Conservation (phyloP, 2,888 invertebrate genomes). For the Hybos culiciformis region DNA sequence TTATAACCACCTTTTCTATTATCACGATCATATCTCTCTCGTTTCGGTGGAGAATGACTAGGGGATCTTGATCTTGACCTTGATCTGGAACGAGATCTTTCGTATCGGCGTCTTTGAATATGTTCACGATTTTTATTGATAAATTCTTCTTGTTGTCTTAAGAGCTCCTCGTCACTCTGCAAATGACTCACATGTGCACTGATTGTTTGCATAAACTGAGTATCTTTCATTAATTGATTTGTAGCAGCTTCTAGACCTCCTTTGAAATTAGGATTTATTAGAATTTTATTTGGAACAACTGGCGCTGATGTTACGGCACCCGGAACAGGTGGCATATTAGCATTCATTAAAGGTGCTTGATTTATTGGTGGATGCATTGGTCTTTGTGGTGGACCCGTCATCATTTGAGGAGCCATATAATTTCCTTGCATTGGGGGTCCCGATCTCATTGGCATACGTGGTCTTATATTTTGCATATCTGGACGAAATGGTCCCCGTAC, state of each 20-base stretch:
- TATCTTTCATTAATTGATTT: slow-evolving; percentile 35
- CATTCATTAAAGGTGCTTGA: slow-evolving; percentile 3
- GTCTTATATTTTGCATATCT: slow-evolving; percentile 17
- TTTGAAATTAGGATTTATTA: slow-evolving; percentile 36
- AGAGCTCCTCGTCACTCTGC: slow-evolving; percentile 31
- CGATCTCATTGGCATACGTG: slow-evolving; percentile 19
- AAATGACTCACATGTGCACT: slow-evolving; percentile 23
- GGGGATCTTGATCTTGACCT: slow-evolving; percentile 22
- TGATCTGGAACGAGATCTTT: slow-evolving; percentile 23
- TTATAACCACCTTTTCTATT: slow-evolving; percentile 12
- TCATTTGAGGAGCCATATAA: background rate
- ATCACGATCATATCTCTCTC: slow-evolving; percentile 14
- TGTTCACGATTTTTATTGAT: slow-evolving; percentile 35
- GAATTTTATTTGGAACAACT: slow-evolving; percentile 23
- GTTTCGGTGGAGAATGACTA: slow-evolving; percentile 28
- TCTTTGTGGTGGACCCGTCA: slow-evolving; percentile 24
- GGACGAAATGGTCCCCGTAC: slow-evolving; percentile 20
- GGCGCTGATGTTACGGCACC: background rate
- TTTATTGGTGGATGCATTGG: background rate
- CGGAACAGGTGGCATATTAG: slow-evolving; percentile 8
- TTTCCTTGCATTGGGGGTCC: slow-evolving; percentile 24
- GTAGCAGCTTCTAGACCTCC: slow-evolving; percentile 37
- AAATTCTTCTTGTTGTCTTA: slow-evolving; percentile 36
- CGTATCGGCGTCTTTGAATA: slow-evolving; percentile 34
- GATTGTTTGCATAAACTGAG: slow-evolving; percentile 33